Evolutionary conservation across 2,113 vertebrate species (phyloP).

Genomic region (Harpagus bidentatus): DNA sequence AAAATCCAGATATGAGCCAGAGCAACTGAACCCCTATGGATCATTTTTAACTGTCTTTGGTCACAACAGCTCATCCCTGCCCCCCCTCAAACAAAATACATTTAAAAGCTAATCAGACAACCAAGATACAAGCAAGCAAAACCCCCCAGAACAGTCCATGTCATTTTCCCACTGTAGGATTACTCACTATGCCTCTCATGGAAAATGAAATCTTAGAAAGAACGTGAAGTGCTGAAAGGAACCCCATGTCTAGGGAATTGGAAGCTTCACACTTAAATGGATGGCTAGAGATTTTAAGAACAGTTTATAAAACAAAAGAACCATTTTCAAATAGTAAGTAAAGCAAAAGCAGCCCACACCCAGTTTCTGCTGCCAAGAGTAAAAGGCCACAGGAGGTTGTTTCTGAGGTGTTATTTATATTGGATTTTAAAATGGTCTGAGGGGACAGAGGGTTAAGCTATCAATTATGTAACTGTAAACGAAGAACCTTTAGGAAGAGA

Average conservation of each 20-base stretch:
- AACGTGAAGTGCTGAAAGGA: not conserved
- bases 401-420: slow-evolving; percentile 54
- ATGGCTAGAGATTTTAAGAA: not conserved
- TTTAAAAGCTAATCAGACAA: not conserved
- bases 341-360: not conserved
- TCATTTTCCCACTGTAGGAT: not conserved
- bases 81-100: not conserved
- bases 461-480: slow-evolving; percentile 64
- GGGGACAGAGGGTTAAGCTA: slow-evolving; percentile 52
- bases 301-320: not conserved
- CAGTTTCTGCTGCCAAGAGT: not conserved
- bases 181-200: not conserved
- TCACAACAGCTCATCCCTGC: not conserved
- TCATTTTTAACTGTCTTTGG: not conserved
- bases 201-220: not conserved
- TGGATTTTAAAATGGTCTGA: slow-evolving; percentile 59
- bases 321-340: not conserved
- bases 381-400: slow-evolving; percentile 47
- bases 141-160: not conserved
- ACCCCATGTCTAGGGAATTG: not conserved
- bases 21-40: not conserved
- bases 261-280: not conserved
- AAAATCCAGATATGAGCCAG: not conserved
- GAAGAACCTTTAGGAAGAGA: slow-evolving; percentile 58
- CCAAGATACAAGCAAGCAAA: not conserved